A percentile compares a stretch with the other conserved stretches of the same genome.
Conservation (phyloP, 2,797 vertebrate genomes). For the Coluber constrictor region DNA sequence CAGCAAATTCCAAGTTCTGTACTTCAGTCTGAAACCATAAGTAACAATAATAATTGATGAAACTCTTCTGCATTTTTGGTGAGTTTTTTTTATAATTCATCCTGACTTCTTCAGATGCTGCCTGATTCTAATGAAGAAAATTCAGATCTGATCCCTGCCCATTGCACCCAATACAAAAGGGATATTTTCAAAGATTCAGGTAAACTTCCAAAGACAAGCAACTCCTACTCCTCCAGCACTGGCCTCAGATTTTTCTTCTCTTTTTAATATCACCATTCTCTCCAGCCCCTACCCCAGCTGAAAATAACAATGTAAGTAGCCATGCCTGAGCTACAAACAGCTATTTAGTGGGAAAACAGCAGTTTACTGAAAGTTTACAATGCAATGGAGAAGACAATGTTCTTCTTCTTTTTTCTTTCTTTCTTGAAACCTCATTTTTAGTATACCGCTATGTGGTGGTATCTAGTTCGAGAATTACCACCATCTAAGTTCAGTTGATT, state of each 20-base stretch:
- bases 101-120: not conserved
- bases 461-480: not conserved
- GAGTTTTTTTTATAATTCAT: not conserved
- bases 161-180: slow-evolving; percentile 20
- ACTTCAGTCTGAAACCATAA: not conserved
- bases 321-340: not conserved
- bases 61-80: not conserved
- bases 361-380: not conserved
- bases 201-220: slow-evolving; percentile 5
- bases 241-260: not conserved
- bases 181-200: slow-evolving; percentile 12
- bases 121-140: not conserved
- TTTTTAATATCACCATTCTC: slow-evolving; percentile 9
- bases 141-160: slow-evolving; percentile 6
- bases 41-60: not conserved
- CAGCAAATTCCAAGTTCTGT: not conserved
- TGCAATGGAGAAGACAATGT: not conserved
- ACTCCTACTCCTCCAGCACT: slow-evolving; percentile 13
- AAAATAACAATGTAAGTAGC: not conserved
- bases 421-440: not conserved
- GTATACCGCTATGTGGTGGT: not conserved
- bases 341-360: not conserved
- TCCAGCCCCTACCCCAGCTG: not conserved
- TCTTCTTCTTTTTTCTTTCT: not conserved
- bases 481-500: not conserved